A percentile compares a stretch with the other conserved stretches of the same genome.
phyloP scores from a whole-genome alignment of 2,113 vertebrate species.

The Vidua chalybeata region DNA sequence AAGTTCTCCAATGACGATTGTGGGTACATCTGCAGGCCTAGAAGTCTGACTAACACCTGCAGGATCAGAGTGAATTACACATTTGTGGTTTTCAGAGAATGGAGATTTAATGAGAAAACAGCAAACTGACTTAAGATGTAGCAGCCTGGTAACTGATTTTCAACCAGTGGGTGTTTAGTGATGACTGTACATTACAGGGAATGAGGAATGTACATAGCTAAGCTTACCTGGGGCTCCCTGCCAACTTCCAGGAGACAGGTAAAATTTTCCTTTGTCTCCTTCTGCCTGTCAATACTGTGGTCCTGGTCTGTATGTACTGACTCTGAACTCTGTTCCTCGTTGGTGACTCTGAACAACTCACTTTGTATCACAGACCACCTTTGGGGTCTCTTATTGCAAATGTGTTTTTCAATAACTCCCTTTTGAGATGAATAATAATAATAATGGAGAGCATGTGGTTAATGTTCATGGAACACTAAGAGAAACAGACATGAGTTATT shows the following conservation, averaged over 20 bases:
- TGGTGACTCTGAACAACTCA: not conserved
- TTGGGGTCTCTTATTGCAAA: not conserved
- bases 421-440: not conserved
- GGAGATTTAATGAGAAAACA: not conserved
- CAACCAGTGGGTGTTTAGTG: not conserved
- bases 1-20: not conserved
- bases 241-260: not conserved
- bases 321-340: not conserved
- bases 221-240: not conserved
- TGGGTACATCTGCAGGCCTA: not conserved
- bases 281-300: not conserved
- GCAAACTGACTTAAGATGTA: not conserved
- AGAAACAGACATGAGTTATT: not conserved
- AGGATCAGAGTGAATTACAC: not conserved
- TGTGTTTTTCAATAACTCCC: not conserved
- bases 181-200: not conserved
- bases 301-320: not conserved
- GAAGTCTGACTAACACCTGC: not conserved
- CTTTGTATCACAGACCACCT: not conserved
- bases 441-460: not conserved
- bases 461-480: not conserved
- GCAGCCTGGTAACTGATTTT: not conserved
- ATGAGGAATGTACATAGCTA: not conserved
- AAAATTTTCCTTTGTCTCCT: not conserved
- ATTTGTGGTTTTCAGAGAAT: not conserved